Percentiles rank a stretch among this genome's conserved stretches.
Conservation (phyloP, 2,888 invertebrate species). For the Galerucella pusilla region DNA sequence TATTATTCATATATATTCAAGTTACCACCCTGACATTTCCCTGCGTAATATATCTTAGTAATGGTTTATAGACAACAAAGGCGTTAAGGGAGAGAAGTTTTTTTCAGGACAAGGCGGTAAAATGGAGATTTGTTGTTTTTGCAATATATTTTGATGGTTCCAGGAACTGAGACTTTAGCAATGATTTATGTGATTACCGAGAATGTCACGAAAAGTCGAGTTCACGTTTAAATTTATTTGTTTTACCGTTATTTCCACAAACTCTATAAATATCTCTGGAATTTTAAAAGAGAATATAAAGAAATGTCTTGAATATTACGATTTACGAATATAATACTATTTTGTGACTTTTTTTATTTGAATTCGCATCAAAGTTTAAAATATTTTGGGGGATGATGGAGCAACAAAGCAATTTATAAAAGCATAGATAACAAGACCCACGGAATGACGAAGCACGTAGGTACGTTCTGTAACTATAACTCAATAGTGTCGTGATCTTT, state of each 20-base stretch:
- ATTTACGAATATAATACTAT: neutral
- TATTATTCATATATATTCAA: too few relatives aligned
- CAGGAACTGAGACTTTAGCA: constrained; percentile 22
- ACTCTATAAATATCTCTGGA: constrained; percentile 7
- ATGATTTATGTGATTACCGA: constrained; percentile 21
- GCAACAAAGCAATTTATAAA: too few relatives aligned
- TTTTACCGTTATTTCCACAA: constrained; percentile 13
- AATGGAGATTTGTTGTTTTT: constrained; percentile 33
- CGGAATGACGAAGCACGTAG: too few relatives aligned
- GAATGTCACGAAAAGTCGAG: constrained; percentile 23
- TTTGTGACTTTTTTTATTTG: neutral
- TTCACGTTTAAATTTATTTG: constrained; percentile 22
- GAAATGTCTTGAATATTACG: neutral
- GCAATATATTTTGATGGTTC: constrained; percentile 30
- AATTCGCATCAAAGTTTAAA: neutral
- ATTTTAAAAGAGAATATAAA: neutral
- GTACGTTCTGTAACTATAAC: too few relatives aligned
- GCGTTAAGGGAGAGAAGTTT: constrained; percentile 21
- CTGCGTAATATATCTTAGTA: constrained; percentile 8
- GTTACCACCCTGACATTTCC: neutral
- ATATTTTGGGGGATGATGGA: too few relatives aligned
- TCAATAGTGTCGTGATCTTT: too few relatives aligned
- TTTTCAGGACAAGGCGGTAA: constrained; percentile 20
- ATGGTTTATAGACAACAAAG: constrained; percentile 23
- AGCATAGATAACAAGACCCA: too few relatives aligned